Conservation (phyloP, 2,113 vertebrate genomes). For the Suncus etruscus region DNA sequence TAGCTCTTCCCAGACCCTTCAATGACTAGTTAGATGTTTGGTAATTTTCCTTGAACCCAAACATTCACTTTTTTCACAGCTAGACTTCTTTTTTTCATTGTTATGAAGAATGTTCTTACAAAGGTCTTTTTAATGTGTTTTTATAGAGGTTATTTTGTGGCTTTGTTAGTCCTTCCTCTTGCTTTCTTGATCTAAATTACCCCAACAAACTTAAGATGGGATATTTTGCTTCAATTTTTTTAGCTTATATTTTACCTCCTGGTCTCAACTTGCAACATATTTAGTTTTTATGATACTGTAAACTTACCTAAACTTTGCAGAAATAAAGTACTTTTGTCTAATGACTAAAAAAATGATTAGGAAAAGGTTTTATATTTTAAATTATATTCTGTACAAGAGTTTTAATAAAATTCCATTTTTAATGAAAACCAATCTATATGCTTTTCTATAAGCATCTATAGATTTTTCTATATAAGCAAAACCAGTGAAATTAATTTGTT, state of each 20-base stretch:
- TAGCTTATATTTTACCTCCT: background rate
- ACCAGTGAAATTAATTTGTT: conserved; percentile 5
- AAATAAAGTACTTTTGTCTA: background rate
- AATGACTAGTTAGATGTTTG: conserved; percentile 69
- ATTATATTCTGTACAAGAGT: background rate
- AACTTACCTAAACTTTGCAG: background rate
- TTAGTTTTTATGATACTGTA: conserved; percentile 15
- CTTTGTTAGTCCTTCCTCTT: conserved; percentile 57
- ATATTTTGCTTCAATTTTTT: conserved; percentile 46
- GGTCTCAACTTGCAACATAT: background rate
- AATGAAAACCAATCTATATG: background rate
- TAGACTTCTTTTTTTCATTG: conserved; percentile 67
- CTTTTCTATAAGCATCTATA: background rate
- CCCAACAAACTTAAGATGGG: background rate
- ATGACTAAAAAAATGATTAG: background rate
- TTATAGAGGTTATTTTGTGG: conserved; percentile 29
- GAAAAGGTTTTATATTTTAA: background rate
- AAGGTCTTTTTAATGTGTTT: conserved; percentile 67
- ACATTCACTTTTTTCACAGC: conserved; percentile 54
- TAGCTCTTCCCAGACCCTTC: conserved; percentile 67
- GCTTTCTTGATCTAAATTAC: conserved; percentile 55
- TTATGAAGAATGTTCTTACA: conserved; percentile 70
- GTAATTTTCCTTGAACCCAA: conserved; percentile 72
- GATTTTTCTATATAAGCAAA: background rate
- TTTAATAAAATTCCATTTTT: background rate